Evolutionary conservation across 2,888 invertebrate species (phyloP).

Genomic region (Arge pagana): DNA sequence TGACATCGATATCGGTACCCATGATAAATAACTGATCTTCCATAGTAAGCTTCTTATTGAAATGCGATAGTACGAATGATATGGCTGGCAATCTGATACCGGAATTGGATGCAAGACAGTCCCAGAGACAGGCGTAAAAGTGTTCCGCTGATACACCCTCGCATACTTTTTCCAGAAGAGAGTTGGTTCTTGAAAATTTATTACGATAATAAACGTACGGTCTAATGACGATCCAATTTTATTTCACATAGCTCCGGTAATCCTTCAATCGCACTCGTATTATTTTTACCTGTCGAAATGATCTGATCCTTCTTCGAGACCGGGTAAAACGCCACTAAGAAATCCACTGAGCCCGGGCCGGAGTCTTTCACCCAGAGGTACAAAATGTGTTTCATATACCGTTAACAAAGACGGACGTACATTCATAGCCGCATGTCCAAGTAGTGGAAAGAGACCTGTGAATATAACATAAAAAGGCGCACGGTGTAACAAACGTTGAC

Average conservation of each 20-base stretch:
- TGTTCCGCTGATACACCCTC: slow-evolving; percentile 75
- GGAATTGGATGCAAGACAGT: slow-evolving; percentile 80
- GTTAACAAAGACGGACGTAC: slow-evolving; percentile 80
- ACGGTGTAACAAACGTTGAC: too few species aligned
- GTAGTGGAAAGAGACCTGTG: slow-evolving; percentile 82
- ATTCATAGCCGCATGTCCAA: slow-evolving; percentile 88
- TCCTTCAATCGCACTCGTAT: too few species aligned
- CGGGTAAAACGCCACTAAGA: slow-evolving; percentile 85
- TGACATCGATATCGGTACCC: slow-evolving; percentile 81
- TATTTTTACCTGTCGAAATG: slow-evolving; percentile 76
- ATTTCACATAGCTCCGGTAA: slow-evolving; percentile 27
- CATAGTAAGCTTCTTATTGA: slow-evolving; percentile 76
- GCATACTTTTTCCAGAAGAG: slow-evolving; percentile 72
- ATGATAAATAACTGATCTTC: slow-evolving; percentile 82
- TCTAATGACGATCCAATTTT: slow-evolving; percentile 1
- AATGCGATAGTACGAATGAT: slow-evolving; percentile 77
- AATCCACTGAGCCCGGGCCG: slow-evolving; percentile 85
- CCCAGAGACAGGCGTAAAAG: slow-evolving; percentile 90
- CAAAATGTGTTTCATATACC: slow-evolving; percentile 87
- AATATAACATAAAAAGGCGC: too few species aligned
- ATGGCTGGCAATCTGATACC: slow-evolving; percentile 82
- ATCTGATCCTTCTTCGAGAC: slow-evolving; percentile 84
- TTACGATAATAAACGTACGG: slow-evolving; percentile 28
- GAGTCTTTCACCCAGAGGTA: slow-evolving; percentile 76
- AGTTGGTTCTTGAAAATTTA: slow-evolving; percentile 65